Evolutionary conservation across 2,888 invertebrate genomes (phyloP), one percentile per base, ranked within the genome.

Genomic region (Steromphala cineraria): DNA sequence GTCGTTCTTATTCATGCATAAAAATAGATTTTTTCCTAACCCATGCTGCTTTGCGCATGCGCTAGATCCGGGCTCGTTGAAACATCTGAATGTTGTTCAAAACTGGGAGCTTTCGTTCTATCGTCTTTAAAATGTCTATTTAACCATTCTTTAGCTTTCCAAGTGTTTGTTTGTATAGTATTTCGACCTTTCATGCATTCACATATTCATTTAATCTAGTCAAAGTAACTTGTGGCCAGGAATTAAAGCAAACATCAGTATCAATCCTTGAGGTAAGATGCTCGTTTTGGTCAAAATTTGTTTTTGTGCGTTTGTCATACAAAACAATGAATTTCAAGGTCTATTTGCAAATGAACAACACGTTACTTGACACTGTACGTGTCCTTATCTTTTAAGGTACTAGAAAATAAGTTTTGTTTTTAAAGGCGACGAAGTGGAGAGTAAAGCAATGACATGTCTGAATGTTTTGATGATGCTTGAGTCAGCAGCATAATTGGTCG

Each of bases 1-100:
- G 15, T 62, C n/a, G 28, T 28, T 24, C 7, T 10, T 62, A 13
- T 62, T 28, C 62, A 52, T 21, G 19, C 52, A 52, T 75, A 52
- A 19, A 75, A 52, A 52, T 75, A 46, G 13, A 52, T 46, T 46
- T 75, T 75, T 75, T 75, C 52, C 24, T 8, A 21, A 75, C 40
- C 19, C 52, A 19, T 53, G 21, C 24, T 24, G 21, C 75, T 81
- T 81, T 82, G 86, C 88, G 88, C 88, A 88, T 85, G 88, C 85
- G 84, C 83, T 53, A 82, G 76, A 82, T 81, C 81, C 83, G 84
- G 85, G 83, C 78, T 81, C 52, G 81, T 81, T 82, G 78, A 80
- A 75, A 53, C 82, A 76, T 82, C 80, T 82, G 77, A 83, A 81
- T 81, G 81, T 83, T 83, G 83, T 83, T 79, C 83, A 80, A 77